Percentiles rank a stretch among this genome's conserved stretches.
Conservation (phyloP, 1,140 invertebrate species). For the Bradynema listronoti region DNA sequence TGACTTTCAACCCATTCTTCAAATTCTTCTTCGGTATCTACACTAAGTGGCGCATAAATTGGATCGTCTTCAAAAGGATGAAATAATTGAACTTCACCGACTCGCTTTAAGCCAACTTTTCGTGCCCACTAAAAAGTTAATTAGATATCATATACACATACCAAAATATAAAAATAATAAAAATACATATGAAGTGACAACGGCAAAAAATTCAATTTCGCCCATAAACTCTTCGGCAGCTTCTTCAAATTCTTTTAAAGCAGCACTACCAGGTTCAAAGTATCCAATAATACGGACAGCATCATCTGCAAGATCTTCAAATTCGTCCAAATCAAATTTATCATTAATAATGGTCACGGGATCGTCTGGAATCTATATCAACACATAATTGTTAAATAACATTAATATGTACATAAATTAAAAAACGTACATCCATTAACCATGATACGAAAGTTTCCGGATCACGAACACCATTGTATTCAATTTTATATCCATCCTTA, state of each 20-base stretch:
- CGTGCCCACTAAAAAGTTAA: constrained; percentile 50
- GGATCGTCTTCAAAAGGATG: constrained; percentile 57
- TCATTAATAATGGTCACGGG: constrained; percentile 58
- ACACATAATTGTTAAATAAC: background rate
- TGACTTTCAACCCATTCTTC: constrained; percentile 58
- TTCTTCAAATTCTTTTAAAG: constrained; percentile 57
- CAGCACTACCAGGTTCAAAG: constrained; percentile 57
- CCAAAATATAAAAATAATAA: constrained; percentile 16
- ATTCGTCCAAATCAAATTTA: constrained; percentile 57
- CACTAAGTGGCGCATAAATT: constrained; percentile 52
- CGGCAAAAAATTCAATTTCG: constrained; percentile 57
- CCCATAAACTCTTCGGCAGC: constrained; percentile 58
- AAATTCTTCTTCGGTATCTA: constrained; percentile 58
- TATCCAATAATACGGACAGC: constrained; percentile 57
- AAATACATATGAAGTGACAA: constrained; percentile 54
- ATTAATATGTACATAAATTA: background rate
- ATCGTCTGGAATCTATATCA: constrained; percentile 54
- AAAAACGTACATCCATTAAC: constrained; percentile 53
- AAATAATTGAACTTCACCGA: constrained; percentile 55
- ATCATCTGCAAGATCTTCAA: constrained; percentile 55
- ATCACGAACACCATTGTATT: constrained; percentile 57
- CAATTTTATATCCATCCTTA: constrained; percentile 58
- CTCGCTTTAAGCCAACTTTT: constrained; percentile 52
- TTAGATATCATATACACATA: background rate
- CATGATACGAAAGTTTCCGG: constrained; percentile 57